Base-by-base conservation (phyloP, 2,888 invertebrate genomes). In the Chaitophorus viminalis region DNA sequence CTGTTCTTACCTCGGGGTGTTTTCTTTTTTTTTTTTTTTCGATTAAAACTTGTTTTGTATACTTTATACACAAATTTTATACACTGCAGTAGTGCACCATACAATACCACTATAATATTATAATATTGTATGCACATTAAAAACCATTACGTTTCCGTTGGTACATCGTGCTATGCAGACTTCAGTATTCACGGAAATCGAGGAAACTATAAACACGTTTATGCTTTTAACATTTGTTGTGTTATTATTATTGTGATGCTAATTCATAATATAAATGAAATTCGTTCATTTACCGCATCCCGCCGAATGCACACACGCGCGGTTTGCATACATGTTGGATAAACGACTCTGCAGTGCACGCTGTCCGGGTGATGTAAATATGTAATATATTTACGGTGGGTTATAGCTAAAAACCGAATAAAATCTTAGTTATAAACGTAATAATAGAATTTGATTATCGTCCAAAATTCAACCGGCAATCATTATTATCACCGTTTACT, bases 391-490 rank as follows among this genome's bases (percentile, higher is more conserved):
- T 60, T 9, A 60, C 25, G 4, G 60, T 21, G 60, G 60, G 60
- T 25, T 60, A 4, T 60, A 60, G 60, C 60, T 60, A 25, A 21
- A n/a, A 60, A 60, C 60, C 60, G 25, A 60, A 60, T 25, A 60
- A 25, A 60, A 60, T 60, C 25, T 60, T 25, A 60, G 25, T 25
- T 25, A 60, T 60, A 60, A 60, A 60, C 60, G 21, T 60, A 25
- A 60, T 60, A 60, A 60, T 60, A 60, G 60, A 60, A 21, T 31
- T 79, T 68, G 39, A 79, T 68, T 68, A 39, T 79, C 29, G 65
- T 65, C 39, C 36, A 65, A 79, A 79, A 68, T 65, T 68, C n/a
- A 36, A 79, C 29, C 65, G 65, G 17, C 29, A 29, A 79, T 78
- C n/a, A n/a, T n/a, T n/a, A n/a, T 54, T 78, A 78, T 60, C 33